Evolutionary conservation across 2,888 invertebrate genomes (phyloP).

Genomic region (Pantelozetes paolii): DNA sequence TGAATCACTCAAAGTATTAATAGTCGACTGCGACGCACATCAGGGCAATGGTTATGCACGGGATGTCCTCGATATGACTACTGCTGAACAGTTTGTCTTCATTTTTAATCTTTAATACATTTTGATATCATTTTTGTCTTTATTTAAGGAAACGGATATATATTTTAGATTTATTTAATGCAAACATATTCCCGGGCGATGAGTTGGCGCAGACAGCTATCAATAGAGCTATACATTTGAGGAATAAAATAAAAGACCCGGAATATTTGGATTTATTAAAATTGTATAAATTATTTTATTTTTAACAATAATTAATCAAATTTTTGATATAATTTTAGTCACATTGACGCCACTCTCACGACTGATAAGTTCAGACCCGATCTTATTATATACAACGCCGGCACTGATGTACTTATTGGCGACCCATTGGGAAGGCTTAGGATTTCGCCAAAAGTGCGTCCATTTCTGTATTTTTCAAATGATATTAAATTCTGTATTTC

Average conservation of each 20-base stretch:
- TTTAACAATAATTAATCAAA: neutral
- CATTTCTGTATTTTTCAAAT: slow-evolving; percentile 35
- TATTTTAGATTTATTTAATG: slow-evolving; percentile 81
- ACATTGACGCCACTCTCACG: slow-evolving; percentile 60
- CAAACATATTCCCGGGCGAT: slow-evolving; percentile 73
- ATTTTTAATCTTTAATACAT: neutral
- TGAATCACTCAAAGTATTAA: slow-evolving; percentile 62
- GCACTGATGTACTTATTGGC: slow-evolving; percentile 73
- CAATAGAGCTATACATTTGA: slow-evolving; percentile 55
- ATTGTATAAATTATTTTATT: slow-evolving; percentile 56
- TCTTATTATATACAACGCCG: slow-evolving; percentile 85
- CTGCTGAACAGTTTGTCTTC: slow-evolving; percentile 47
- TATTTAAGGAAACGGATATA: slow-evolving; percentile 59
- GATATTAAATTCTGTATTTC: neutral
- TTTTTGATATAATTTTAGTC: slow-evolving; percentile 55
- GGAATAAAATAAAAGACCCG: slow-evolving; percentile 61
- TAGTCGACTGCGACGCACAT: slow-evolving; percentile 86
- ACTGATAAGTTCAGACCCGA: slow-evolving; percentile 70
- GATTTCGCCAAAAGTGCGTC: slow-evolving; percentile 63
- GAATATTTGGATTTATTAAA: slow-evolving; percentile 66
- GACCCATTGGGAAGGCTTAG: slow-evolving; percentile 71
- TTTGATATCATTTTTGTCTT: neutral
- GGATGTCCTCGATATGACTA: slow-evolving; percentile 66
- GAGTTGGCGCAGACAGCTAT: slow-evolving; percentile 61
- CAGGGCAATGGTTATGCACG: slow-evolving; percentile 86